Base-by-base conservation (phyloP, 1,140 invertebrate species). In the Aphelenchoides besseyi region DNA sequence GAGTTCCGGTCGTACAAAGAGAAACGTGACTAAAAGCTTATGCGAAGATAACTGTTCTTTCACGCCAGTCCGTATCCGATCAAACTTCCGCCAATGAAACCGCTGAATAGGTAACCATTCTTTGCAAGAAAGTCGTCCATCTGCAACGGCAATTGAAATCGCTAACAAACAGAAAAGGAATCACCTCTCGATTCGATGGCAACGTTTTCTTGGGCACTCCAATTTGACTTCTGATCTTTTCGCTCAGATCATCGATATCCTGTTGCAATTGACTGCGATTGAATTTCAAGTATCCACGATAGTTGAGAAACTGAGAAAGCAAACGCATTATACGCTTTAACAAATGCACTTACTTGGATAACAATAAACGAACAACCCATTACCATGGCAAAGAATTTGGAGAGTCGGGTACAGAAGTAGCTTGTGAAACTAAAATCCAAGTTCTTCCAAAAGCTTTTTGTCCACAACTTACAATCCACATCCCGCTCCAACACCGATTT, bases 241-340 rank as follows among this genome's bases (percentile, higher is more conserved):
- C 33, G 18, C 28, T 29, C n/a, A 75, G 12, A n/a, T 74, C 73
- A 36, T 63, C 69, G 18, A 75, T 32, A 72, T 75, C 74, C 30
- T 53, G 48, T 52, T 72, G 75, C n/a, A 75, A 53, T 37, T 72
- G 75, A 23, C 16, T 72, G 26, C 59, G 74, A 59, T 73, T 69
- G 52, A 75, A 64, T 23, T 74, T 75, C 8, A 75, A 29, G 57
- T 75, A 75, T 8, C 74, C 74, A 28, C 74, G 75, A 59, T 78
- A 75, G 41, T 75, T 75, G 69, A 77, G 73, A 32, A 75, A 75
- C 75, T 75, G 35, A 55, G n/a, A n/a, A n/a, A n/a, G n/a, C n/a
- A n/a, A n/a, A n/a, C n/a, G n/a, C n/a, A n/a, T n/a, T n/a, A n/a
- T n/a, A n/a, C n/a, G n/a, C n/a, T n/a, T n/a, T n/a, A n/a, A n/a